These are phyloP conservation scores for Addax nasomaculatus DNA, from an alignment of 2,113 vertebrate genomes.

Conservation along the genomic window DNA sequence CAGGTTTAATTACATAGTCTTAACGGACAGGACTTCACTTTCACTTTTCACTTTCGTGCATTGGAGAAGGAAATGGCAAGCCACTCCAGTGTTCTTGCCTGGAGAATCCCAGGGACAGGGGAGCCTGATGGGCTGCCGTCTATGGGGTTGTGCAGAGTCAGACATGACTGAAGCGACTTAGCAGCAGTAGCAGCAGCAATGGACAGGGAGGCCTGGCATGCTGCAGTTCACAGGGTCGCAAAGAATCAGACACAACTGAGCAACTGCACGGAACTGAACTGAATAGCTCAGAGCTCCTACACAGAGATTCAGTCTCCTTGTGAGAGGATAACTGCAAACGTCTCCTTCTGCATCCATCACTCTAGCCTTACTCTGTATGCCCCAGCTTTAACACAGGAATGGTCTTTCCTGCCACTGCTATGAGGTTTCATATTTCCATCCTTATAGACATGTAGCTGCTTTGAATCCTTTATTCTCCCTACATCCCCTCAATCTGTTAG, in stretches of 20 bases:
- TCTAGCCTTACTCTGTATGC: neutral
- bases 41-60: no score
- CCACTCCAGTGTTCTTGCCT: no score
- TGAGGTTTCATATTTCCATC: neutral
- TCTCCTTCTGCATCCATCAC: neutral
- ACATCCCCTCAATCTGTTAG: neutral
- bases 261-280: neutral
- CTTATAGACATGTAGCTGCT: neutral
- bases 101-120: no score
- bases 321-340: neutral
- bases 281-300: neutral
- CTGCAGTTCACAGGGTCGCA: accelerated
- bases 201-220: neutral
- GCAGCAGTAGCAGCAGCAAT: no score
- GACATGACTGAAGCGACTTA: no score
- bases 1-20: neutral
- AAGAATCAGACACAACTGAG: accelerated
- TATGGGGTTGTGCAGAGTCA: no score
- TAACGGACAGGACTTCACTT: no score
- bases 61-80: no score
- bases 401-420: neutral
- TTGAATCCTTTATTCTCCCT: neutral
- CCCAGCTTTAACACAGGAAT: neutral
- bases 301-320: neutral
- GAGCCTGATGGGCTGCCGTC: no score